Evolutionary conservation across 2,113 vertebrate species (phyloP).

Genomic region (Nerophis ophidion): DNA sequence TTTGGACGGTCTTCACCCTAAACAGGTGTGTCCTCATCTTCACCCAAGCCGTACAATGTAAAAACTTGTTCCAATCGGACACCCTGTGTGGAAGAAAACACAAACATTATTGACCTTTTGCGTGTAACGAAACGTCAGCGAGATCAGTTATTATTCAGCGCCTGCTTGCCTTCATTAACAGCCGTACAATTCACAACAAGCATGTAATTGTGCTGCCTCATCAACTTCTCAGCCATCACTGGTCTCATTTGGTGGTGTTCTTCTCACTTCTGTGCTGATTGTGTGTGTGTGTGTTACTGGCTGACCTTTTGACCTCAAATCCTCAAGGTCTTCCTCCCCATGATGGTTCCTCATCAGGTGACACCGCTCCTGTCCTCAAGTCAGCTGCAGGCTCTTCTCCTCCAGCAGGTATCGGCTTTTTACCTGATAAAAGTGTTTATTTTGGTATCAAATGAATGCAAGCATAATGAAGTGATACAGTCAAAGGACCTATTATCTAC

Average conservation of each 20-base stretch:
- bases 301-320: background rate
- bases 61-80: too few species aligned
- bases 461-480: too few species aligned
- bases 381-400: constrained; percentile 88
- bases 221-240: constrained; percentile 49
- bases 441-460: too few species aligned
- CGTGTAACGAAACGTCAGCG: background rate
- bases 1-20: constrained; percentile 80
- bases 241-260: constrained; percentile 49
- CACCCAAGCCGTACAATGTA: background rate
- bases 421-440: too few species aligned
- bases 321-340: constrained; percentile 82
- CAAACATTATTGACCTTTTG: too few species aligned
- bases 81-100: too few species aligned
- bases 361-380: constrained; percentile 85
- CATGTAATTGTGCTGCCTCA: constrained; percentile 67
- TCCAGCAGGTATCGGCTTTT: constrained; percentile 82
- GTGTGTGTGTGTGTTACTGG: background rate
- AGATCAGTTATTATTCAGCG: constrained; percentile 60
- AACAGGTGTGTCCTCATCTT: constrained; percentile 75
- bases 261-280: constrained; percentile 23
- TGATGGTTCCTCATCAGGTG: constrained; percentile 92
- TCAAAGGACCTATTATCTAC: too few species aligned
- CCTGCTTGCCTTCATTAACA: constrained; percentile 63
- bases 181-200: constrained; percentile 67